Evolutionary conservation across 2,888 invertebrate genomes (phyloP).

Genomic region (Andrena haemorrhoa): DNA sequence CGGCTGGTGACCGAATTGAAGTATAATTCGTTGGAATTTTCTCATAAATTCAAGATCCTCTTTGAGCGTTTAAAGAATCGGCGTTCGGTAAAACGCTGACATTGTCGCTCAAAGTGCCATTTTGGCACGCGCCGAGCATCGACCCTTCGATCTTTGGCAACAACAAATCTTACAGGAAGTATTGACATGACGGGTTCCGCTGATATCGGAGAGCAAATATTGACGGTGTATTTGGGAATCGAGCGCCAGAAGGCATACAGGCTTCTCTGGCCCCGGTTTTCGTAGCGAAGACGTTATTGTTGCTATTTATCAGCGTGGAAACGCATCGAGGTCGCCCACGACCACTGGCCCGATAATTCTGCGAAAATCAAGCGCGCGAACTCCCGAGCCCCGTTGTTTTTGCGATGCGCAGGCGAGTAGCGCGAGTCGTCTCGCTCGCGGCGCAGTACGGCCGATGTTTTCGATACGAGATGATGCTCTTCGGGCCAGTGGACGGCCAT

Average conservation of each 20-base stretch:
- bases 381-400: not conserved
- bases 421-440: constrained; percentile 14
- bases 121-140: not conserved
- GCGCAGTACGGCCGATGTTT: constrained; percentile 66
- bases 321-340: not conserved
- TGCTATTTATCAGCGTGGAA: constrained; percentile 10
- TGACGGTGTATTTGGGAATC: not conserved
- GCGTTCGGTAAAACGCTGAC: not conserved
- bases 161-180: not conserved
- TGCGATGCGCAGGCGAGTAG: not conserved
- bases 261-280: not conserved
- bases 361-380: constrained; percentile 5
- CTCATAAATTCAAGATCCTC: not conserved
- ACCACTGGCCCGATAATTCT: constrained; percentile 17
- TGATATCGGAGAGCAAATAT: not conserved
- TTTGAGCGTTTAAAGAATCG: not conserved
- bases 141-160: not conserved
- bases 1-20: not conserved
- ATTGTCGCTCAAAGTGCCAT: not conserved
- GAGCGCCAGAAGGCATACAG: not conserved
- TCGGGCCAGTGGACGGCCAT: constrained; percentile 72
- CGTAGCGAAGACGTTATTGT: not conserved
- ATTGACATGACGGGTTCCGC: not conserved
- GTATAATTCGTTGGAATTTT: not conserved
- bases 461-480: constrained; percentile 64